phyloP scores from a whole-genome alignment of 2,113 vertebrate species.

The Columba janthina region DNA sequence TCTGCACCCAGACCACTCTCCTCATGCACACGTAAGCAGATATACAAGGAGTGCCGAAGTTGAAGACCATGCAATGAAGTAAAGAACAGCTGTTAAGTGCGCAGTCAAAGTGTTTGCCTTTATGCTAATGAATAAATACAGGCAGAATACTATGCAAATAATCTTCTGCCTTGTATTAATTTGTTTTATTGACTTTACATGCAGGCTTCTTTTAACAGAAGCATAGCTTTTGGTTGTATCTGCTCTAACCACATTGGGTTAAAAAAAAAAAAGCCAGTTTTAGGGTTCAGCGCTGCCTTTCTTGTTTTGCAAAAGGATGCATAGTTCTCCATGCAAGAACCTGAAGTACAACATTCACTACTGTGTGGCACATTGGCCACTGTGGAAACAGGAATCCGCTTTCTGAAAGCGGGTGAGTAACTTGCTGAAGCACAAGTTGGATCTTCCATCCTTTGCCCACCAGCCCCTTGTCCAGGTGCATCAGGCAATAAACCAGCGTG shows the following conservation, averaged over 20 bases:
- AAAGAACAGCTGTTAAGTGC: neutral
- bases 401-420: neutral
- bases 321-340: neutral
- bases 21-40: too few species aligned
- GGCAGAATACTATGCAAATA: neutral
- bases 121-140: neutral
- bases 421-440: neutral
- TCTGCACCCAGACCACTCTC: neutral
- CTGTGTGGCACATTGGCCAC: too few species aligned
- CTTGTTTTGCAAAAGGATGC: neutral
- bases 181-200: neutral
- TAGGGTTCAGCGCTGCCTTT: neutral
- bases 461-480: neutral
- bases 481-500: neutral
- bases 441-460: neutral
- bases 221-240: neutral
- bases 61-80: neutral
- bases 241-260: neutral
- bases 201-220: neutral
- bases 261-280: neutral
- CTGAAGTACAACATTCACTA: neutral
- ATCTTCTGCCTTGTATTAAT: accelerated
- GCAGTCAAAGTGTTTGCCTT: neutral
- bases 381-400: neutral
- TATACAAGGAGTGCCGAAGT: neutral